phyloP scores from a whole-genome alignment of 2,888 invertebrate genomes.

The Abscondita cerata region DNA sequence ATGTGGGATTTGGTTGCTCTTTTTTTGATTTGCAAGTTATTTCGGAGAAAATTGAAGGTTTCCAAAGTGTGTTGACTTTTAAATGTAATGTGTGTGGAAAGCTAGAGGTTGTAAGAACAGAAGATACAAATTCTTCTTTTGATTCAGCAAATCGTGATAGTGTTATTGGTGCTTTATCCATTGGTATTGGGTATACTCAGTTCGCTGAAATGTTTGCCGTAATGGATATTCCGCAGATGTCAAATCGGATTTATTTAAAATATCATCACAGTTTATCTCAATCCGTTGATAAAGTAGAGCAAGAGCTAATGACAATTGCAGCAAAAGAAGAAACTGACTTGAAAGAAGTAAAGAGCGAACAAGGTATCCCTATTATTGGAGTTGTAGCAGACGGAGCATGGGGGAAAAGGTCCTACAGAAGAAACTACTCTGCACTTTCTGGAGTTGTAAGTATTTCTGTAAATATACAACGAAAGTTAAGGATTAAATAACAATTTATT shows the following conservation, averaged over 20 bases:
- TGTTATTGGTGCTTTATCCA: too few species aligned
- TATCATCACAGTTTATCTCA: neutral
- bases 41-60: too few species aligned
- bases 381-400: too few species aligned
- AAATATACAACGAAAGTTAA: neutral
- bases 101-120: neutral
- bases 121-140: neutral
- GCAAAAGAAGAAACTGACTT: neutral
- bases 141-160: neutral
- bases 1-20: too few species aligned
- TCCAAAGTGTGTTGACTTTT: too few species aligned
- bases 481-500: neutral
- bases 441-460: neutral
- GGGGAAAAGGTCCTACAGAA: too few species aligned
- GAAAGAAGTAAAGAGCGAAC: neutral
- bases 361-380: too few species aligned
- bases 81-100: neutral
- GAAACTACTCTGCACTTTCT: too few species aligned
- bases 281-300: neutral
- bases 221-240: neutral
- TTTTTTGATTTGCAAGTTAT: too few species aligned
- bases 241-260: neutral
- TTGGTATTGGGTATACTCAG: too few species aligned
- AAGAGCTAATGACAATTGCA: neutral
- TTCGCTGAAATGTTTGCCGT: neutral